phyloP scores from a whole-genome alignment of 53 echinoderm and acorn worm genomes.

The Echinometra lucunter region DNA sequence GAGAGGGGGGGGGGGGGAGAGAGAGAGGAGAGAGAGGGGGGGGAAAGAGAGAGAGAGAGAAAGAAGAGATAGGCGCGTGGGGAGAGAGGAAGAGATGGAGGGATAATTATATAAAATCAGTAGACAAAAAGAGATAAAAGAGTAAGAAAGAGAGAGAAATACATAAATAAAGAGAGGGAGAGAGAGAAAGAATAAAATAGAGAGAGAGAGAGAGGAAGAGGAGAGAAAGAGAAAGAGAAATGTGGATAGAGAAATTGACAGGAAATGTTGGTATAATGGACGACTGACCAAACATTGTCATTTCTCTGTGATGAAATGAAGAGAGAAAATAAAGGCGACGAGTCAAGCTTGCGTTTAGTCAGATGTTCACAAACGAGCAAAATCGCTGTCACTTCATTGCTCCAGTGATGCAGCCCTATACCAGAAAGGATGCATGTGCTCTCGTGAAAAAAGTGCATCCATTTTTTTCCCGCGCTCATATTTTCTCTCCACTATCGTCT shows the following conservation, averaged over 20 bases:
- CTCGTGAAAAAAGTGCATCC: constrained; percentile 30
- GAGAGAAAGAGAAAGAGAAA: neutral
- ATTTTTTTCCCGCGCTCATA: neutral
- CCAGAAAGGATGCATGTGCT: neutral
- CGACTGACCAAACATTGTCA: constrained; percentile 67
- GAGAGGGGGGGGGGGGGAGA: neutral
- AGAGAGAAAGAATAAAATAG: neutral
- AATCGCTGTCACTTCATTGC: constrained; percentile 47
- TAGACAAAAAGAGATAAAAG: too few species aligned
- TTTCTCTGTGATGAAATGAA: constrained; percentile 51
- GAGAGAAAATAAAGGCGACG: constrained; percentile 36
- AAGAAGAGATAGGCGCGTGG: too few species aligned
- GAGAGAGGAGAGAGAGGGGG: neutral
- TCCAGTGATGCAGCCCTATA: neutral
- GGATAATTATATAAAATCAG: neutral
- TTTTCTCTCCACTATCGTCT: neutral
- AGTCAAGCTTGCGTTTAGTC: constrained; percentile 50
- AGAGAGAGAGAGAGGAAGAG: neutral
- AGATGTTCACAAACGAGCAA: constrained; percentile 9
- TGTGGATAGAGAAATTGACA: constrained; percentile 13
- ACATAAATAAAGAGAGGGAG: neutral
- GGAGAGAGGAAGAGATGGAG: neutral
- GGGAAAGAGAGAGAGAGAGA: neutral
- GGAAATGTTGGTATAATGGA: constrained; percentile 67
- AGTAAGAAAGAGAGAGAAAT: too few species aligned